These are phyloP conservation scores for Synergus umbraculus DNA, from an alignment of 2,888 invertebrate species.

Conservation along the genomic window DNA sequence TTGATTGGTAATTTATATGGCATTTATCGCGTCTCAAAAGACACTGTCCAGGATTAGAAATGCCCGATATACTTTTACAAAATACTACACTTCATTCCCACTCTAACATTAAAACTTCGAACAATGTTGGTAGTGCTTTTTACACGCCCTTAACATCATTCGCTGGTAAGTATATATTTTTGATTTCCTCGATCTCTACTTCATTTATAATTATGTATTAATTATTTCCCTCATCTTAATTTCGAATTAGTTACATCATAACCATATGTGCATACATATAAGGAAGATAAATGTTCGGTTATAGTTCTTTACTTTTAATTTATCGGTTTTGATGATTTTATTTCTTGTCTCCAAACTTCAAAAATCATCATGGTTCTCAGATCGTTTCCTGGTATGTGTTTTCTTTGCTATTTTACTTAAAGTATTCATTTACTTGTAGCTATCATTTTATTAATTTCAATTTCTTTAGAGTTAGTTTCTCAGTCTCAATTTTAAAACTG, in stretches of 20 bases:
- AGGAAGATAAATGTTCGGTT: background rate
- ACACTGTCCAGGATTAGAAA: constrained; percentile 41
- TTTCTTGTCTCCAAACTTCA: background rate
- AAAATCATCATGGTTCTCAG: constrained; percentile 56
- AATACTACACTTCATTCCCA: constrained; percentile 46
- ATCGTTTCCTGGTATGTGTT: constrained; percentile 65
- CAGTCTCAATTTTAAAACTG: background rate
- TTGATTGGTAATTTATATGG: constrained; percentile 11
- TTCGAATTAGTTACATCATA: constrained; percentile 27
- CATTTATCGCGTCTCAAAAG: constrained; percentile 47
- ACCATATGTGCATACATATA: background rate
- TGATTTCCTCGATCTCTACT: constrained; percentile 10
- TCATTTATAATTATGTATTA: constrained; percentile 42
- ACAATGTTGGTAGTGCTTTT: constrained; percentile 56
- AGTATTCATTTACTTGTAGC: background rate
- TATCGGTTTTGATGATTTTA: background rate
- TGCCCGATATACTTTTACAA: constrained; percentile 44
- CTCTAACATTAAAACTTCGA: constrained; percentile 15
- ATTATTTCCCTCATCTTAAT: constrained; percentile 49
- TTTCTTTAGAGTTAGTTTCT: background rate
- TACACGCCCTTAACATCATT: constrained; percentile 70
- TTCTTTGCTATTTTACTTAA: constrained; percentile 32
- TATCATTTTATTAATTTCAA: background rate
- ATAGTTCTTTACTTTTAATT: background rate
- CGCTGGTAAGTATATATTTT: constrained; percentile 57